phyloP scores from a whole-genome alignment of 2,888 invertebrate species.

The Andrena minutula region DNA sequence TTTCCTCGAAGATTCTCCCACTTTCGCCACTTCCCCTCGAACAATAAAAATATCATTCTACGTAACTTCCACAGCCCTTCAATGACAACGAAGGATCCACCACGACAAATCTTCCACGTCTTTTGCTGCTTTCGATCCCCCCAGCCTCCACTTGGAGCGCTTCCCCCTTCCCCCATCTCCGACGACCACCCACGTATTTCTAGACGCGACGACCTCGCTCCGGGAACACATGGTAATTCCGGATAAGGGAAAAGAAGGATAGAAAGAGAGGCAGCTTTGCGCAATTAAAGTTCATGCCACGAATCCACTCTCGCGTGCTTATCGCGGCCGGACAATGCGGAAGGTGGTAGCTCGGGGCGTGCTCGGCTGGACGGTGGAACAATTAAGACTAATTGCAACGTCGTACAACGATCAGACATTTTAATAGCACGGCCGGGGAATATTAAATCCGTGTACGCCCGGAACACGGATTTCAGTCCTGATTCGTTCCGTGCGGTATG shows the following conservation, averaged over 20 bases:
- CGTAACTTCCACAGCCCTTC: neutral
- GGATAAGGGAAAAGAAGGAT: neutral
- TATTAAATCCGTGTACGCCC: slow-evolving; percentile 58
- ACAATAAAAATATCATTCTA: neutral
- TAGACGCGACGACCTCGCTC: slow-evolving; percentile 15
- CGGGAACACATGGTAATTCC: slow-evolving; percentile 62
- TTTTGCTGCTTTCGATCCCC: slow-evolving; percentile 10
- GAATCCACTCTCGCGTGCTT: slow-evolving; percentile 68
- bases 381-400: slow-evolving; percentile 71
- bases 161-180: slow-evolving; percentile 1
- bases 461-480: neutral
- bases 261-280: slow-evolving; percentile 34
- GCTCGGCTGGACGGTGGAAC: slow-evolving; percentile 59
- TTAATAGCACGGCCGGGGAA: slow-evolving; percentile 48
- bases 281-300: slow-evolving; percentile 68
- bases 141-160: slow-evolving; percentile 8
- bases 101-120: slow-evolving; percentile 3
- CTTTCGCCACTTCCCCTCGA: neutral
- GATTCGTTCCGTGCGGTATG: slow-evolving; percentile 7
- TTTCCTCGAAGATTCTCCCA: neutral
- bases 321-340: slow-evolving; percentile 65
- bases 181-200: slow-evolving; percentile 54
- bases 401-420: slow-evolving; percentile 66
- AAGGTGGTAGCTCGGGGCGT: slow-evolving; percentile 61
- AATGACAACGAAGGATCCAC: neutral